Percentiles rank a stretch among this genome's conserved stretches.
phyloP scores from a whole-genome alignment of 2,888 invertebrate genomes.

The Melinaea menophilus region DNA sequence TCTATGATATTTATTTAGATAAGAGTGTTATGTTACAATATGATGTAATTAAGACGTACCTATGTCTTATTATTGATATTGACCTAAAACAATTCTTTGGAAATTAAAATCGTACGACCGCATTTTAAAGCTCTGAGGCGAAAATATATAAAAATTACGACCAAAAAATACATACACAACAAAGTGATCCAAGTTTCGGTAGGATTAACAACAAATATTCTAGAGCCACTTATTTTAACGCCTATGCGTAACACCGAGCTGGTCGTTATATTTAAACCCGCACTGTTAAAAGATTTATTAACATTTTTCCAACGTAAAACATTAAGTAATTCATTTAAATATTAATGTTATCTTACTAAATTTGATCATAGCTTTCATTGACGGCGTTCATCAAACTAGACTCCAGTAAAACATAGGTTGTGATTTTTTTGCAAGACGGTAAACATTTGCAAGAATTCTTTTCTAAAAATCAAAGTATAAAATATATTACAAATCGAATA shows the following conservation, averaged over 20 bases:
- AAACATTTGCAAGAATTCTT: slow-evolving; percentile 50
- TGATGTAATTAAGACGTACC: no score
- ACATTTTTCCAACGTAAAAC: no score
- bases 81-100: no score
- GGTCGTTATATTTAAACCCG: slow-evolving; percentile 43
- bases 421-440: slow-evolving; percentile 52
- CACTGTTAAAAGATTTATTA: slow-evolving; percentile 41
- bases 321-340: not conserved
- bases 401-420: slow-evolving; percentile 43
- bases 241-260: slow-evolving; percentile 48
- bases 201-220: slow-evolving; percentile 49
- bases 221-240: slow-evolving; percentile 48
- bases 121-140: no score
- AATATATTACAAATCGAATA: not conserved
- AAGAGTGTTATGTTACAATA: no score
- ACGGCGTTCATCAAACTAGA: slow-evolving; percentile 40
- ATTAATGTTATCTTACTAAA: slow-evolving; percentile 53
- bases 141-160: not conserved
- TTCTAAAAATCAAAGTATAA: slow-evolving; percentile 37
- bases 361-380: slow-evolving; percentile 45
- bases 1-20: no score
- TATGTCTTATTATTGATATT: no score
- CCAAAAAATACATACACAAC: slow-evolving; percentile 48
- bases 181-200: slow-evolving; percentile 68
- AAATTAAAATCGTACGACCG: no score